Conservation (phyloP, 2,888 invertebrate genomes). For the Adineta ricciae region DNA sequence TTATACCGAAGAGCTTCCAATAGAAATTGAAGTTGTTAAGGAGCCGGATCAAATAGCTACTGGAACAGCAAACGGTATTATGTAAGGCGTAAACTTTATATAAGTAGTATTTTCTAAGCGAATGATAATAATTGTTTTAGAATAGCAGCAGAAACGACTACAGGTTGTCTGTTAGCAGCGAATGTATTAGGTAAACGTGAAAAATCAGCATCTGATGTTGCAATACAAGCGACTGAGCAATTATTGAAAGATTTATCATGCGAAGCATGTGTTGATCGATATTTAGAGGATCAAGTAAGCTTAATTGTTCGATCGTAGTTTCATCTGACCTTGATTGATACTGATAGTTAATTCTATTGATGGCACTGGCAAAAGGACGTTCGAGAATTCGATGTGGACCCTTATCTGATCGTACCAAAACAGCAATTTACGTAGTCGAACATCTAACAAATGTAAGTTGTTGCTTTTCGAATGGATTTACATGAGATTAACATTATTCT, state of each 20-base stretch:
- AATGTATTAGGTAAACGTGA: constrained; percentile 50
- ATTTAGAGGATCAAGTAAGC: constrained; percentile 53
- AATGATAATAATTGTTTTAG: constrained; percentile 33
- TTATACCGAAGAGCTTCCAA: constrained; percentile 40
- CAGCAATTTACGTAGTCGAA: constrained; percentile 68
- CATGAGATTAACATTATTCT: neutral
- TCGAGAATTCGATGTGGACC: constrained; percentile 61
- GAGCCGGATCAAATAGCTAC: constrained; percentile 59
- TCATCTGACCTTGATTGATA: neutral
- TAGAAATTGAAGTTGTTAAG: constrained; percentile 60
- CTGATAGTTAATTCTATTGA: constrained; percentile 65
- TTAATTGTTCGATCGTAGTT: neutral
- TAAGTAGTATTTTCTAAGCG: no score
- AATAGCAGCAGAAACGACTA: constrained; percentile 47
- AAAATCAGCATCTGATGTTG: constrained; percentile 54
- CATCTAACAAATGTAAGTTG: neutral
- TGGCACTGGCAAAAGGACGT: constrained; percentile 70
- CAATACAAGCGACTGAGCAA: constrained; percentile 57
- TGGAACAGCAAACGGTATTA: constrained; percentile 60
- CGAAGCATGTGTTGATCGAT: constrained; percentile 51
- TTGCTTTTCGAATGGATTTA: neutral
- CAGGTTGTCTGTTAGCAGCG: constrained; percentile 47
- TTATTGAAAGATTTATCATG: constrained; percentile 52
- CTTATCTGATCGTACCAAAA: constrained; percentile 70
- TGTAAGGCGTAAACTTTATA: constrained; percentile 39